Conservation (phyloP, 2,113 vertebrate genomes). For the Sander vitreus region DNA sequence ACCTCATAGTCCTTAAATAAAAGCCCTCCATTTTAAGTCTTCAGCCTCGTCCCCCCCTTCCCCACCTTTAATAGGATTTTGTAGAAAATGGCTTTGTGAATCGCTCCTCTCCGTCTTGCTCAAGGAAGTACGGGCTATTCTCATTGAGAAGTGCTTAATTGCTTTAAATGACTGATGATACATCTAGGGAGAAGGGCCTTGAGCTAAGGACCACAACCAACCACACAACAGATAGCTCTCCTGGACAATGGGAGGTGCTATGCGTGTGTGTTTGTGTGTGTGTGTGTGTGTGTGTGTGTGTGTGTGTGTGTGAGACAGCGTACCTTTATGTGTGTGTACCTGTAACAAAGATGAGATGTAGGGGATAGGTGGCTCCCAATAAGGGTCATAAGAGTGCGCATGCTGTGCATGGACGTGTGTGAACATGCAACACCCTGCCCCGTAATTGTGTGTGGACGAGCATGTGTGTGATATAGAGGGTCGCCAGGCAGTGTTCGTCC, state of each 20-base stretch:
- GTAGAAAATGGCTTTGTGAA: constrained; percentile 87
- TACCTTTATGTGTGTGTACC: background rate
- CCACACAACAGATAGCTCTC: constrained; percentile 72
- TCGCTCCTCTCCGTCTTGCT: constrained; percentile 84
- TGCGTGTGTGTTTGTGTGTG: background rate
- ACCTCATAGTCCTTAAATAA: constrained; percentile 88
- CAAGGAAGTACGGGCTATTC: constrained; percentile 80
- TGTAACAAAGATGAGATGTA: constrained; percentile 59
- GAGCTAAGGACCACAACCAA: constrained; percentile 77
- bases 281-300: constrained; percentile 6
- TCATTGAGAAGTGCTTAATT: constrained; percentile 87
- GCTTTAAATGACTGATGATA: constrained; percentile 88
- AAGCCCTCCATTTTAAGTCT: constrained; percentile 87
- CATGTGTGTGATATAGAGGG: constrained; percentile 47
- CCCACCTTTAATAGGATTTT: constrained; percentile 88
- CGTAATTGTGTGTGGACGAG: constrained; percentile 8
- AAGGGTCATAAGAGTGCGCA: constrained; percentile 44
- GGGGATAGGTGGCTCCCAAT: constrained; percentile 34
- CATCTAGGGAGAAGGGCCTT: constrained; percentile 79
- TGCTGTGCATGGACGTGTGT: constrained; percentile 29
- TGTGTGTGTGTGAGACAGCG: background rate
- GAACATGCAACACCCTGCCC: constrained; percentile 28
- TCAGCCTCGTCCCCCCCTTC: constrained; percentile 73
- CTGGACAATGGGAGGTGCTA: constrained; percentile 42
- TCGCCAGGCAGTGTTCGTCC: constrained; percentile 71